phyloP scores from a whole-genome alignment of 2,888 invertebrate genomes.

The Apotomis capreana region DNA sequence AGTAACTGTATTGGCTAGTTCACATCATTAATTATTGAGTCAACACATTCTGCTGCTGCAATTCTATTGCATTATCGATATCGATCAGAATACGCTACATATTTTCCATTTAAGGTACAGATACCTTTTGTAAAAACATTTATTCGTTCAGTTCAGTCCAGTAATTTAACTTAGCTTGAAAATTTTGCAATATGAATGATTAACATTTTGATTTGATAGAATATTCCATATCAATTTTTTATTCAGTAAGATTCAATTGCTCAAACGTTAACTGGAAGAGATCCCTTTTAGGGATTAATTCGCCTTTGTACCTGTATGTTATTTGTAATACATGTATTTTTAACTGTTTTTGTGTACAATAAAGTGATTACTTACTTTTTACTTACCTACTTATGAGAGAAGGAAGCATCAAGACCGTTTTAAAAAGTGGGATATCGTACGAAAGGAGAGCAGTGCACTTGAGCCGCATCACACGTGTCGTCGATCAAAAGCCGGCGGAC shows the following conservation, averaged over 20 bases:
- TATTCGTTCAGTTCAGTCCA: too few species aligned
- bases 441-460: conserved; percentile 66
- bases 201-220: too few species aligned
- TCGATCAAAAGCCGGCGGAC: conserved; percentile 56
- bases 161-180: too few species aligned
- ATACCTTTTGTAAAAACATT: neutral
- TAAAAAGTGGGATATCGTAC: conserved; percentile 42
- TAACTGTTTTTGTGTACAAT: too few species aligned
- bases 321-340: too few species aligned
- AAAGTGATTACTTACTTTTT: too few species aligned
- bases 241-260: too few species aligned
- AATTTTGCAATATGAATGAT: too few species aligned
- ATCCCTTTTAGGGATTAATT: too few species aligned
- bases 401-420: conserved; percentile 2
- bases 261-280: too few species aligned
- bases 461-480: conserved; percentile 59
- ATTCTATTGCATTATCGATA: conserved; percentile 1
- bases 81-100: conserved; percentile 7
- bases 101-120: conserved; percentile 6
- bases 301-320: too few species aligned
- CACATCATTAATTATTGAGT: conserved; percentile 23
- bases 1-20: conserved; percentile 25
- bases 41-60: conserved; percentile 26
- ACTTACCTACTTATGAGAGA: neutral
- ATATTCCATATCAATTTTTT: too few species aligned